Evolutionary conservation across 2,113 vertebrate species (phyloP).

Genomic region (Onychorhynchus coronatus): DNA sequence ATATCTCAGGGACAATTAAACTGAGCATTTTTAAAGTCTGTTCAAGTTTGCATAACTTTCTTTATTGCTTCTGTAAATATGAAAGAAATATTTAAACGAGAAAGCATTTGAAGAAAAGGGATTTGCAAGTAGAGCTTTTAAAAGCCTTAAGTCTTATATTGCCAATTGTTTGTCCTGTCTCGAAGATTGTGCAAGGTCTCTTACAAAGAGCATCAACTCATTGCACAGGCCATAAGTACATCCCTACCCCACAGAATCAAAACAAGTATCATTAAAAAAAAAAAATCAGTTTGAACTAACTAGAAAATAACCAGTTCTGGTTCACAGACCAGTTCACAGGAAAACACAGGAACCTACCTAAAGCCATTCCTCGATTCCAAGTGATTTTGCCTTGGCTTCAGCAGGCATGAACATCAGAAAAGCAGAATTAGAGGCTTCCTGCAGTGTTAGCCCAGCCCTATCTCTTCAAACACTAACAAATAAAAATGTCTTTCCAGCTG

Average conservation of each 20-base stretch:
- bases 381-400: background rate
- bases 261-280: background rate
- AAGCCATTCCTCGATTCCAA: background rate
- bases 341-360: background rate
- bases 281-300: background rate
- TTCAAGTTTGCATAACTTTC: background rate
- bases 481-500: background rate
- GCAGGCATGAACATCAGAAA: background rate
- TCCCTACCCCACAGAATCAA: background rate
- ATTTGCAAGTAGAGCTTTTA: background rate
- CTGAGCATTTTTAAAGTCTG: background rate
- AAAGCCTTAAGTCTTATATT: background rate
- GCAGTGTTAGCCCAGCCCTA: background rate
- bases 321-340: background rate
- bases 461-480: background rate
- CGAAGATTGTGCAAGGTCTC: background rate
- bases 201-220: background rate
- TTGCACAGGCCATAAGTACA: background rate
- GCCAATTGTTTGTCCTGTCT: background rate
- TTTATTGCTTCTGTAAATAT: background rate
- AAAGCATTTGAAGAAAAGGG: background rate
- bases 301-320: background rate
- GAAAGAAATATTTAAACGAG: background rate
- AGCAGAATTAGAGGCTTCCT: background rate
- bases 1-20: background rate